Evolutionary conservation across 2,113 vertebrate genomes (phyloP).

Genomic region (Seriola rivoliana): DNA sequence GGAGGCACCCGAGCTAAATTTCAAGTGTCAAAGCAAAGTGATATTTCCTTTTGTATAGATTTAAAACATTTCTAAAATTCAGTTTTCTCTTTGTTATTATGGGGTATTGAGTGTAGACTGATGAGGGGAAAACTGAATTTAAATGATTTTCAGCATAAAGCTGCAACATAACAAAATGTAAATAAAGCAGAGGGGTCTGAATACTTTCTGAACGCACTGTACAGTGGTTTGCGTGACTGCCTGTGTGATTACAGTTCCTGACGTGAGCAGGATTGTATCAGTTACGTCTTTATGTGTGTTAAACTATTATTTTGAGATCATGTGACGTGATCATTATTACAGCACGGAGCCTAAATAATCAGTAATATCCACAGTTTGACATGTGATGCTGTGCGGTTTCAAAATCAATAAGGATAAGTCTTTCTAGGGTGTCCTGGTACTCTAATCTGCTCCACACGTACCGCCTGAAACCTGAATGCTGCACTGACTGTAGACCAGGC

Average conservation of each 20-base stretch:
- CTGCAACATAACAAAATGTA: too few species aligned
- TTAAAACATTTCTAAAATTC: too few species aligned
- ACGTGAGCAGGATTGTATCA: constrained; percentile 6
- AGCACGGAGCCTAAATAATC: background rate
- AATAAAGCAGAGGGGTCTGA: too few species aligned
- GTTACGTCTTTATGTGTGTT: constrained; percentile 6
- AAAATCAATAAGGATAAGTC: background rate
- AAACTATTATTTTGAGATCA: constrained; percentile 2
- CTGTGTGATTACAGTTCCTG: background rate
- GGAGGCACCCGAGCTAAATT: too few species aligned
- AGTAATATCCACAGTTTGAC: background rate
- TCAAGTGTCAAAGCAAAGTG: too few species aligned
- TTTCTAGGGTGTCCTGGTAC: background rate
- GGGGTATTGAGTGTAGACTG: too few species aligned
- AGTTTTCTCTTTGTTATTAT: too few species aligned
- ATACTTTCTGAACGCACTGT: too few species aligned
- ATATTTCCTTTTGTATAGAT: too few species aligned
- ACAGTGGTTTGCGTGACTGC: background rate
- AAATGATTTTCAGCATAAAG: too few species aligned
- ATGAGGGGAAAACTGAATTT: too few species aligned
- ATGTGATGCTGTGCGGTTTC: background rate
- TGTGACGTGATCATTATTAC: background rate
- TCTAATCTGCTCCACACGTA: background rate
- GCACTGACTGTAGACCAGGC: background rate
- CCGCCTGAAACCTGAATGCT: background rate